phyloP scores from a whole-genome alignment of 2,113 vertebrate genomes.

The Todiramphus saurophagus region DNA sequence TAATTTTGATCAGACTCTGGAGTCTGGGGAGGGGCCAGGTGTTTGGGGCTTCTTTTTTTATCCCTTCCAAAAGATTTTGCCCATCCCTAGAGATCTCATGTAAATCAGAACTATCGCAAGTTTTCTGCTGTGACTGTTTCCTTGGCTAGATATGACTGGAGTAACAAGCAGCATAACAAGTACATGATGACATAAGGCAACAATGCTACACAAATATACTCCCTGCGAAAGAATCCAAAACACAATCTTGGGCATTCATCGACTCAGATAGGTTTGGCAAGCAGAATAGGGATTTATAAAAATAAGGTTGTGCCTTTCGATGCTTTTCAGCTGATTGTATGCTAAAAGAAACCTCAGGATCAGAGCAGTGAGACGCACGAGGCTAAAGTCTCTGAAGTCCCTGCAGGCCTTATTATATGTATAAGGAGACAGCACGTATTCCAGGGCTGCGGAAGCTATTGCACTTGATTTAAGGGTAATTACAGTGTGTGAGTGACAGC shows the following conservation, averaged over 20 bases:
- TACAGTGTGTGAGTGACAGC: slow-evolving; percentile 38
- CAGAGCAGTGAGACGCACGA: slow-evolving; percentile 3
- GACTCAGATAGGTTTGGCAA: slow-evolving; percentile 7
- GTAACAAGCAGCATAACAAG: not conserved
- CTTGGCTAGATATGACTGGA: not conserved
- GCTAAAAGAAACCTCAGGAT: slow-evolving; percentile 47
- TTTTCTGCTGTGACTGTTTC: not conserved
- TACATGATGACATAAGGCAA: not conserved
- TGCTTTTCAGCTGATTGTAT: slow-evolving; percentile 39
- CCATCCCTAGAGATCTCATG: not conserved
- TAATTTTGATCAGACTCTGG: not conserved
- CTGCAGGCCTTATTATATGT: slow-evolving; percentile 39
- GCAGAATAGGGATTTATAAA: slow-evolving; percentile 16
- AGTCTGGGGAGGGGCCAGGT: not conserved
- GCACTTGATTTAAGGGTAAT: slow-evolving; percentile 65
- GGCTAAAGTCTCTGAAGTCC: slow-evolving; percentile 57
- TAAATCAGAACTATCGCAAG: not conserved
- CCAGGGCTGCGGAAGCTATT: slow-evolving; percentile 44
- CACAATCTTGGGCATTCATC: not conserved
- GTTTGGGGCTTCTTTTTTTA: not conserved
- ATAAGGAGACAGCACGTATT: slow-evolving; percentile 3
- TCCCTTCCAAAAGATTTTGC: not conserved
- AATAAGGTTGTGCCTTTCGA: not conserved
- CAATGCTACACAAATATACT: not conserved
- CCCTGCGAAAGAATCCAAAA: slow-evolving; percentile 4